Percentiles rank a stretch among this genome's conserved stretches.
phyloP scores from a whole-genome alignment of 2,888 invertebrate genomes.

The Lysandra bellargus region DNA sequence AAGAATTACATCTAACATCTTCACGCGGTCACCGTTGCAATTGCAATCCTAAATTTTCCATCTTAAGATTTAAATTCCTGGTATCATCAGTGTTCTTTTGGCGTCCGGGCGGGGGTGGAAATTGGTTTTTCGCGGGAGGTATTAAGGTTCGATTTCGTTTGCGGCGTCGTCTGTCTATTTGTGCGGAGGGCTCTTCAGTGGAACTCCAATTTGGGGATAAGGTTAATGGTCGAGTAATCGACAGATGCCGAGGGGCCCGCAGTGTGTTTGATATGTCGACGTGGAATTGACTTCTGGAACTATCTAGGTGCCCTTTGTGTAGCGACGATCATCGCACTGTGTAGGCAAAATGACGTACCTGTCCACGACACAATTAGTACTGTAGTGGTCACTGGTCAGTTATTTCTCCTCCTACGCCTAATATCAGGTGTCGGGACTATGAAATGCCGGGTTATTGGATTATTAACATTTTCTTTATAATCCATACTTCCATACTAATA shows the following conservation, averaged over 20 bases:
- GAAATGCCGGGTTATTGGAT: neutral
- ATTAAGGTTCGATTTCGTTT: conserved; percentile 45
- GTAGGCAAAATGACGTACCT: conserved; percentile 22
- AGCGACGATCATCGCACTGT: conserved; percentile 19
- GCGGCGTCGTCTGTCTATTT: conserved; percentile 42
- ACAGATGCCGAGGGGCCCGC: conserved; percentile 55
- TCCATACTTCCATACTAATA: too few relatives aligned
- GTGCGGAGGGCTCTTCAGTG: conserved; percentile 48
- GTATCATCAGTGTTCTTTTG: conserved; percentile 26
- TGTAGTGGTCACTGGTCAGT: neutral
- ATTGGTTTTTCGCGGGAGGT: conserved; percentile 40
- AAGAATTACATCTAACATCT: conserved; percentile 48
- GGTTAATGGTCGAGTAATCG: conserved; percentile 73
- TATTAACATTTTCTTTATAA: too few relatives aligned
- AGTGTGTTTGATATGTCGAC: conserved; percentile 65
- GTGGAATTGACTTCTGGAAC: conserved; percentile 40
- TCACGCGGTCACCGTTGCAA: conserved; percentile 44
- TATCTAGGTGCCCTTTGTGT: conserved; percentile 32
- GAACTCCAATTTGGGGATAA: conserved; percentile 54
- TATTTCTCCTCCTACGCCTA: neutral
- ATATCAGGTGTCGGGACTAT: neutral
- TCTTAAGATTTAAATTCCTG: conserved; percentile 29
- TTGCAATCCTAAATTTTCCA: conserved; percentile 32
- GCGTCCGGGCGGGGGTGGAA: neutral
- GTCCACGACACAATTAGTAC: neutral